Percentiles rank a stretch among this genome's conserved stretches.
phyloP scores from a whole-genome alignment of 1,140 invertebrate species.

The Spodoptera frugiperda region DNA sequence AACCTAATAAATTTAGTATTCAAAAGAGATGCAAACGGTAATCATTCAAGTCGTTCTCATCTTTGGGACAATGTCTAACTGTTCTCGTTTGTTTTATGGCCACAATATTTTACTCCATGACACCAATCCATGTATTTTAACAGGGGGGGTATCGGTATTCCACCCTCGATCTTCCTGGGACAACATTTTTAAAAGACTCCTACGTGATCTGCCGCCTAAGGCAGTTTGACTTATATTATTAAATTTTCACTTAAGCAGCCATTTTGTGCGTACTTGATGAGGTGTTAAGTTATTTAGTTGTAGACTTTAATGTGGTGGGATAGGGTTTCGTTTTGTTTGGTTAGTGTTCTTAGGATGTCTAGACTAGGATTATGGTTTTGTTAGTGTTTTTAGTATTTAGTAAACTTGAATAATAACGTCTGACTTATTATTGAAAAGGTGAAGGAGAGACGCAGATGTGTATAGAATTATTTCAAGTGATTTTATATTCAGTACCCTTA shows the following conservation, averaged over 20 bases:
- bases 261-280: slow-evolving; percentile 2
- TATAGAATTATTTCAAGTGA: too few relatives aligned
- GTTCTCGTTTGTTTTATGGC: slow-evolving; percentile 10
- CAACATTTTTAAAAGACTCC: slow-evolving; percentile 24
- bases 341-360: neutral
- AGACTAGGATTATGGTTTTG: too few relatives aligned
- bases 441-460: too few relatives aligned
- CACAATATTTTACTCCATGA: slow-evolving; percentile 11
- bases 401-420: too few relatives aligned
- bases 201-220: slow-evolving; percentile 2
- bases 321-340: neutral
- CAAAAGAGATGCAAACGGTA: too few relatives aligned
- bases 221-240: slow-evolving; percentile 3
- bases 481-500: too few relatives aligned
- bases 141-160: slow-evolving; percentile 6
- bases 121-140: slow-evolving; percentile 13
- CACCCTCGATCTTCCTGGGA: slow-evolving; percentile 3
- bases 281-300: neutral
- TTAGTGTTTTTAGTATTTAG: too few relatives aligned
- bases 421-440: too few relatives aligned
- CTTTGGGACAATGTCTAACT: slow-evolving; percentile 9
- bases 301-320: neutral
- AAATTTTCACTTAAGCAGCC: slow-evolving; percentile 1
- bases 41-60: neutral
- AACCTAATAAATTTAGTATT: too few relatives aligned